These are phyloP conservation scores for Cotesia vestalis DNA, from an alignment of 1,140 invertebrate species.

Conservation along the genomic window DNA sequence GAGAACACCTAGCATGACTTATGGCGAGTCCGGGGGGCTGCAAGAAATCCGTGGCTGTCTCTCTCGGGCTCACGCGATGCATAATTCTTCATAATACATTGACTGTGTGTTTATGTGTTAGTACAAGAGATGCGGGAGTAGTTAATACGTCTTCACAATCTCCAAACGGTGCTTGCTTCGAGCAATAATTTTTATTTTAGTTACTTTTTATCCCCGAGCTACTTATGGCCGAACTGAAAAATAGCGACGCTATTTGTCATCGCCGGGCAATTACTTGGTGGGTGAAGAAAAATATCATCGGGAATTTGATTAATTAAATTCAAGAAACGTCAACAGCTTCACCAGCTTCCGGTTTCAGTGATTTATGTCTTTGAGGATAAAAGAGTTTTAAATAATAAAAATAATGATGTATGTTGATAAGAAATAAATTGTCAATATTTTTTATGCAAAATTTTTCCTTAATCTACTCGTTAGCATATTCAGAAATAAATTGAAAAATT, in stretches of 20 bases:
- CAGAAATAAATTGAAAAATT: too few species aligned
- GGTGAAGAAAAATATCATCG: constrained; percentile 32
- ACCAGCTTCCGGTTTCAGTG: constrained; percentile 25
- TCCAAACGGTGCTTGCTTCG: constrained; percentile 16
- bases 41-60: constrained; percentile 25
- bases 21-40: constrained; percentile 43
- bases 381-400: constrained; percentile 1
- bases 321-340: constrained; percentile 28
- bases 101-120: neutral
- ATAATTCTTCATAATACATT: constrained; percentile 43
- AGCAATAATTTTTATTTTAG: constrained; percentile 12
- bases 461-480: too few species aligned
- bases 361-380: constrained; percentile 27
- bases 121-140: constrained; percentile 4
- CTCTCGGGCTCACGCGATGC: constrained; percentile 46
- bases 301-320: constrained; percentile 41
- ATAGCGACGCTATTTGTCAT: constrained; percentile 33
- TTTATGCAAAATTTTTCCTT: neutral
- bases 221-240: constrained; percentile 36
- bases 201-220: constrained; percentile 14
- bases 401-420: constrained; percentile 3
- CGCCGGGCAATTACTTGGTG: constrained; percentile 24
- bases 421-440: neutral
- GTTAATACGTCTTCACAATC: constrained; percentile 9
- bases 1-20: constrained; percentile 57